Base-by-base conservation (phyloP, 2,797 vertebrate genomes). In the Micropoecilia bifurca region DNA sequence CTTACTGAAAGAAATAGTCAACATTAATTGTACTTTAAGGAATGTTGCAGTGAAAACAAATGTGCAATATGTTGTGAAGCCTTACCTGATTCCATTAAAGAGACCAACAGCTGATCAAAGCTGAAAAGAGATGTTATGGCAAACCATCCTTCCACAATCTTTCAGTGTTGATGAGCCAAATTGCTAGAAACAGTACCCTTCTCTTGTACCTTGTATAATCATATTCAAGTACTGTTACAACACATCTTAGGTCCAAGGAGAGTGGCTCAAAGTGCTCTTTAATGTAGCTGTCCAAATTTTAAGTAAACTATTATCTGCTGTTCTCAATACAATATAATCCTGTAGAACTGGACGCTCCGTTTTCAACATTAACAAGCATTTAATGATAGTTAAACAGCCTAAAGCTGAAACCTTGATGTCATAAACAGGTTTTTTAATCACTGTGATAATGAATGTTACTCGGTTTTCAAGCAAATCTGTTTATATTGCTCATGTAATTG, bases 401-500 rank as follows among this genome's bases (percentile, higher is more conserved):
- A 69, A n/a, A 13, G 3, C 48, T 55, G 22, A 16, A 13, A n/a
- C 43, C 57, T 47, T 30, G 20, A 71, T 69, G 20, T 28, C 41
- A 57, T 2, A 3, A 30, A 18, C n/a, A 20, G 6, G 1, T 76
- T 53, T 36, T 8, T 36, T 77, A 9, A 63, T 57, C 39, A 1
- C 0, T 73, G 22, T 46, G 8, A 41, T 43, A 12, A 57, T 77
- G 50, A 22, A 77, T 45, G 33, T 77, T 76, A 41, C 18, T 41
- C 57, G 14, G 2, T 72, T 73, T 41, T 63, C 47, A 75, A 68
- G 30, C 57, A 66, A 28, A 80, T 10, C n/a, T 47, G 41, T 36
- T n/a, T 43, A 7, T 74, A 66, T 22, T 47, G 18, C 46, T 50
- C 57, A 20, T 66, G 57, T 39, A 43, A 33, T 69, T 14, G 28